A percentile compares a stretch with the other conserved stretches of the same genome.
Evolutionary conservation across 23 tunicate genomes (phyloP).

Genomic region (Styela plicata): DNA sequence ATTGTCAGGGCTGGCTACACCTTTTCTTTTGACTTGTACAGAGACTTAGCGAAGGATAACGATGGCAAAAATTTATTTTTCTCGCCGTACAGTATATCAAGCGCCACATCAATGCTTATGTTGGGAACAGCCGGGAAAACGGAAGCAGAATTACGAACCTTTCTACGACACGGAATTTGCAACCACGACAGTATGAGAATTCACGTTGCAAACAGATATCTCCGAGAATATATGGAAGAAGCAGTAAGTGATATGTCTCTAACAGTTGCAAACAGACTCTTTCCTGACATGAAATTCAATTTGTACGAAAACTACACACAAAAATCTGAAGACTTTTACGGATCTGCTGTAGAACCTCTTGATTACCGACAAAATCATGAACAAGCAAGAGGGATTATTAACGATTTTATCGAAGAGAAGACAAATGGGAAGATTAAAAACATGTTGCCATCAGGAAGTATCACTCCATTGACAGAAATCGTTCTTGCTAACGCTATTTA

Average conservation of each 20-base stretch:
- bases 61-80: slow-evolving; percentile 30
- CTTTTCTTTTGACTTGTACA: background rate
- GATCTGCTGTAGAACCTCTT: slow-evolving; percentile 25
- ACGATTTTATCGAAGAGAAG: slow-evolving; percentile 48
- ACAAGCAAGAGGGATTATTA: slow-evolving; percentile 43
- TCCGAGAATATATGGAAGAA: background rate
- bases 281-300: slow-evolving; percentile 51
- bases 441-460: slow-evolving; percentile 40
- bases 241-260: slow-evolving; percentile 9
- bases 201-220: background rate
- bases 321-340: slow-evolving; percentile 34
- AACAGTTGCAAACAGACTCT: slow-evolving; percentile 66
- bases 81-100: slow-evolving; percentile 55
- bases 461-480: slow-evolving; percentile 34
- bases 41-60: background rate
- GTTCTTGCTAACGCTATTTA: slow-evolving; percentile 77
- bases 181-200: slow-evolving; percentile 4
- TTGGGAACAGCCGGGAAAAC: slow-evolving; percentile 44
- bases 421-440: slow-evolving; percentile 62
- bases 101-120: slow-evolving; percentile 41
- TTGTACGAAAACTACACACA: slow-evolving; percentile 28
- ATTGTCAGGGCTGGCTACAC: slow-evolving; percentile 6
- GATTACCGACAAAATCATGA: slow-evolving; percentile 44
- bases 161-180: slow-evolving; percentile 9
- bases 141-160: slow-evolving; percentile 1